Conservation (phyloP, 2,113 vertebrate species). For the Chelonoidis abingdonii region DNA sequence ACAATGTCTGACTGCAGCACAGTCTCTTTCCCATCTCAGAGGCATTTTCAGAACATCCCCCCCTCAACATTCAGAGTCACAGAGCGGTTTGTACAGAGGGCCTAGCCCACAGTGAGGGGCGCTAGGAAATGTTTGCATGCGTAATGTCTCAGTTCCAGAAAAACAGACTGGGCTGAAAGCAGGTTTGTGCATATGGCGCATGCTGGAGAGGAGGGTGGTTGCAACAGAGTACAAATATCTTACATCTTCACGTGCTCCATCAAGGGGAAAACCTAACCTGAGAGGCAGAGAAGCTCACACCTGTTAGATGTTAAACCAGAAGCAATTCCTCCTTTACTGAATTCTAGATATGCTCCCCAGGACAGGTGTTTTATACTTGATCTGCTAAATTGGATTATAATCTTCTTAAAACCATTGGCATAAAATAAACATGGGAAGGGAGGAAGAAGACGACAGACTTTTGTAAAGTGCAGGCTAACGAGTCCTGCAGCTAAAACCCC, state of each 20-base stretch:
- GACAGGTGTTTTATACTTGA: not conserved
- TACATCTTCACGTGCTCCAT: not conserved
- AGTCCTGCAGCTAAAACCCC: not conserved
- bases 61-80: not conserved
- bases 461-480: too few species aligned
- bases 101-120: not conserved
- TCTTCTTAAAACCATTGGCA: not conserved
- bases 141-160: not conserved
- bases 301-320: not conserved
- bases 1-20: not conserved
- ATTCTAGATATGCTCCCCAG: not conserved
- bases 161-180: not conserved
- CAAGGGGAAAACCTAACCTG: not conserved
- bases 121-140: not conserved
- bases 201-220: not conserved
- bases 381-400: not conserved
- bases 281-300: not conserved
- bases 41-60: not conserved
- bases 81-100: not conserved
- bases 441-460: not conserved
- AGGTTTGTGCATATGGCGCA: too few species aligned
- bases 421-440: not conserved
- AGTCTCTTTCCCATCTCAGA: not conserved
- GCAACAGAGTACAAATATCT: not conserved
- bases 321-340: not conserved